Base-by-base conservation (phyloP, 2,113 vertebrate species). In the Felis chaus region DNA sequence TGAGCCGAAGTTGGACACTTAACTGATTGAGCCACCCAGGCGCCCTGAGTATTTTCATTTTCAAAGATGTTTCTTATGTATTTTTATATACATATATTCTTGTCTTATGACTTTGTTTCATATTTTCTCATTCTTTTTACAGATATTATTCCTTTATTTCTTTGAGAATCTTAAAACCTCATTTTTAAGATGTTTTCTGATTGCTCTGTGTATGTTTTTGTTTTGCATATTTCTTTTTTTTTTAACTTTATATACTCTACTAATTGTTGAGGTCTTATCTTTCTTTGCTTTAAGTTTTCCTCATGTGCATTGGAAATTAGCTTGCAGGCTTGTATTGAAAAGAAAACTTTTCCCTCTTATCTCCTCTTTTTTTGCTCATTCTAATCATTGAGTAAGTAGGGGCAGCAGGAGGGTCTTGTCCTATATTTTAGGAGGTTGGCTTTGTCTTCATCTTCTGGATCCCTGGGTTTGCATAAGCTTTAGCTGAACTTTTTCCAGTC, bases 221-320 rank as follows among this genome's bases (percentile, higher is more conserved):
- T 63, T 87, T 55, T 55, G 23, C 31, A 39, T 50, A 57, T 41
- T 71, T 79, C 71, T 57, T 90, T 61, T 57, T 23, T 74, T 68
- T 80, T n/a, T 31, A 85, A 90, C 27, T 80, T 63, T 63, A 36
- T 8, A 61, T 76, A 36, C 2, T 19, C 41, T 84, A 84, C 50
- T 15, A 18, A 55, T 84, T 89, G 0, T 63, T 78, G 41, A 94
- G 9, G 15, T 27, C 19, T 41, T 65, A 74, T 84, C 57, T 71
- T 89, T 71, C 82, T 81, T 92, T 27, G 33, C 16, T 91, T 73
- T 91, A 85, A 82, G 10, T 66, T 95, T 82, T 79, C 14, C 18
- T 91, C 16, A 48, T 33, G 33, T 97, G 27, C 50, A 94, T 95
- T 71, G 27, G n/a, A 82, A 91, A 87, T 97, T 85, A 87, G 16